These are phyloP conservation scores for Corythornis madagascariensis DNA, from an alignment of 2,113 vertebrate species.

Conservation along the genomic window DNA sequence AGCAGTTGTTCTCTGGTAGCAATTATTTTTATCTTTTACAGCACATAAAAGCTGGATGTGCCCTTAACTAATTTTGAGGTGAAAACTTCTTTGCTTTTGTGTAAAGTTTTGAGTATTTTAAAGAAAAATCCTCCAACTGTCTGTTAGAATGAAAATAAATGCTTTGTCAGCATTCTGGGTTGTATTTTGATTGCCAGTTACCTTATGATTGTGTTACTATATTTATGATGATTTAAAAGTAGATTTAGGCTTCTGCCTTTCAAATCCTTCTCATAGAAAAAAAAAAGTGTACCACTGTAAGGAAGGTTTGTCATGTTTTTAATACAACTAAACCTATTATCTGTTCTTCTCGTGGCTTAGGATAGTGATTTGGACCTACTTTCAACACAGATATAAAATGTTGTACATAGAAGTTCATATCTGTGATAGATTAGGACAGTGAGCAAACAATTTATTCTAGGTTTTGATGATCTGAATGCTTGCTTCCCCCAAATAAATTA, in stretches of 20 bases:
- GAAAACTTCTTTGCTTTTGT: neutral
- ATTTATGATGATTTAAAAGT: neutral
- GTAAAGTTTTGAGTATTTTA: neutral
- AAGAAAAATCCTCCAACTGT: neutral
- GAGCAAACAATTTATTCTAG: neutral
- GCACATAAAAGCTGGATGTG: neutral
- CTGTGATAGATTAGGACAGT: neutral
- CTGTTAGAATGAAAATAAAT: neutral
- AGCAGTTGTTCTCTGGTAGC: neutral
- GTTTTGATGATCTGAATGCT: neutral
- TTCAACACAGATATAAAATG: neutral
- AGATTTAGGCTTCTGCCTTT: neutral
- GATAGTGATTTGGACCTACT: neutral
- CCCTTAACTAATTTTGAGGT: neutral
- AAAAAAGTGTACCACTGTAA: neutral
- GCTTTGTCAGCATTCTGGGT: neutral
- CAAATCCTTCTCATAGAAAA: neutral
- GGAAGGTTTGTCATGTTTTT: neutral
- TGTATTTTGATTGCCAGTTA: neutral
- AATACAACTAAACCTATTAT: neutral
- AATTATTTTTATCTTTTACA: neutral
- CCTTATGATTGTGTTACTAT: neutral
- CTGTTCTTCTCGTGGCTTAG: neutral
- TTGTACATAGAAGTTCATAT: fast-evolving
- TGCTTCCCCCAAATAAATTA: neutral